These are phyloP conservation scores for Herminia tarsipennalis DNA, from an alignment of 2,888 invertebrate genomes.

Conservation along the genomic window DNA sequence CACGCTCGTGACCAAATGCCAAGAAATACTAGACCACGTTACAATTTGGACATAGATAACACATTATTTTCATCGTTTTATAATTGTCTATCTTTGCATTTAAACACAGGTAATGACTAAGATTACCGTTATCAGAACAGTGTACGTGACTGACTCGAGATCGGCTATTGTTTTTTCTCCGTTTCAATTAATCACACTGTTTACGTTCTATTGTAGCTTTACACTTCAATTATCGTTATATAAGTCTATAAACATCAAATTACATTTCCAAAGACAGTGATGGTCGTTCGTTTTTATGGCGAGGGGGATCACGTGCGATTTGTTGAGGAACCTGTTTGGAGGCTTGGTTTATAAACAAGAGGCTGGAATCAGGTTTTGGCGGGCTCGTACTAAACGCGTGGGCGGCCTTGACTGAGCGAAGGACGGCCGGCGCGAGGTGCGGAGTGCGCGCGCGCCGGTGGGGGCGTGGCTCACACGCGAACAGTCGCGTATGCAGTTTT, in stretches of 20 bases:
- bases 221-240: conserved; percentile 5
- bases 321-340: conserved; percentile 52
- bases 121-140: conserved; percentile 19
- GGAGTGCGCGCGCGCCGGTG: conserved; percentile 62
- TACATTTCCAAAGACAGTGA: conserved; percentile 7
- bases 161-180: conserved; percentile 16
- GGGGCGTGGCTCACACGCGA: conserved; percentile 62
- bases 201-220: conserved; percentile 21
- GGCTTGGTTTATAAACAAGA: conserved; percentile 61
- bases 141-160: conserved; percentile 29
- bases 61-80: conserved; percentile 30
- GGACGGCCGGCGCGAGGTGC: conserved; percentile 60
- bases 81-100: conserved; percentile 21
- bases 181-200: conserved; percentile 25
- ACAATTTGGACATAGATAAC: conserved; percentile 25
- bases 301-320: conserved; percentile 38
- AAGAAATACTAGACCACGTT: conserved; percentile 48
- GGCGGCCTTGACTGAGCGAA: conserved; percentile 79
- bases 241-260: conserved; percentile 14
- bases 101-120: conserved; percentile 9
- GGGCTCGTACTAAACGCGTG: conserved; percentile 61
- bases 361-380: conserved; percentile 61
- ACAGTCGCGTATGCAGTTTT: conserved; percentile 40
- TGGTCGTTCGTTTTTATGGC: conserved; percentile 17
- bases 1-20: conserved; percentile 50